Conservation (phyloP, 2,797 vertebrate genomes). For the Sylvilagus floridanus region DNA sequence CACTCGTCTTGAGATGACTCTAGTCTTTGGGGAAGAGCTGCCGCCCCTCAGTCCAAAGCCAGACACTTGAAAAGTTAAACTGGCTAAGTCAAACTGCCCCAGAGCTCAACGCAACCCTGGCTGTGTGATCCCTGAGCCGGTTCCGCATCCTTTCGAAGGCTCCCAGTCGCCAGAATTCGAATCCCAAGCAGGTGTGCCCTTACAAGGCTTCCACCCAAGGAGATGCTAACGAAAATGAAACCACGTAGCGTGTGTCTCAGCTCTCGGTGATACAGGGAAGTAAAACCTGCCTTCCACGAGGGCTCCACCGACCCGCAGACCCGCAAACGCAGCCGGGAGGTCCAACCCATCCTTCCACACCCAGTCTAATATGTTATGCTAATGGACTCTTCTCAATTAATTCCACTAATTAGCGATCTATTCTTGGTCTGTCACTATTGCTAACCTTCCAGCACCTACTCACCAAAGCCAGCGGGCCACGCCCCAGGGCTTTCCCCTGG, state of each 20-base stretch:
- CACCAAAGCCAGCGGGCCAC: not conserved
- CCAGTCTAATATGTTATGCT: constrained; percentile 26
- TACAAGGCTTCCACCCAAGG: not conserved
- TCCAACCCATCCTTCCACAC: constrained; percentile 38
- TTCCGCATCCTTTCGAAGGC: not conserved
- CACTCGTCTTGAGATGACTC: constrained; percentile 13
- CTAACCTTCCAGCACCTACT: constrained; percentile 31
- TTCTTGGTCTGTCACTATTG: constrained; percentile 56
- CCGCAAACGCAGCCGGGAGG: constrained; percentile 10
- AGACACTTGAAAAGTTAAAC: constrained; percentile 45
- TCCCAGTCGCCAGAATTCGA: not conserved
- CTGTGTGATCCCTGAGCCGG: not conserved
- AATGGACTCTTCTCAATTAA: constrained; percentile 70
- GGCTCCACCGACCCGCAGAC: constrained; percentile 34
- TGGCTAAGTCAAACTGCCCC: constrained; percentile 29
- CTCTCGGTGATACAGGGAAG: not conserved
- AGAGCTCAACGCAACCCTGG: not conserved
- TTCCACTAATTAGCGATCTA: constrained; percentile 66
- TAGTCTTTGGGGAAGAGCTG: constrained; percentile 58
- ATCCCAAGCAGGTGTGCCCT: not conserved
- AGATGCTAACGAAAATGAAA: not conserved
- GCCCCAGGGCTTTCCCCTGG: not conserved
- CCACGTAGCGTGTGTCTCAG: no score
- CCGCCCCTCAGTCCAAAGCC: constrained; percentile 10
- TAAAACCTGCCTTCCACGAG: not conserved